Conservation (phyloP, 2,113 vertebrate genomes). For the Macquaria ambigua region DNA sequence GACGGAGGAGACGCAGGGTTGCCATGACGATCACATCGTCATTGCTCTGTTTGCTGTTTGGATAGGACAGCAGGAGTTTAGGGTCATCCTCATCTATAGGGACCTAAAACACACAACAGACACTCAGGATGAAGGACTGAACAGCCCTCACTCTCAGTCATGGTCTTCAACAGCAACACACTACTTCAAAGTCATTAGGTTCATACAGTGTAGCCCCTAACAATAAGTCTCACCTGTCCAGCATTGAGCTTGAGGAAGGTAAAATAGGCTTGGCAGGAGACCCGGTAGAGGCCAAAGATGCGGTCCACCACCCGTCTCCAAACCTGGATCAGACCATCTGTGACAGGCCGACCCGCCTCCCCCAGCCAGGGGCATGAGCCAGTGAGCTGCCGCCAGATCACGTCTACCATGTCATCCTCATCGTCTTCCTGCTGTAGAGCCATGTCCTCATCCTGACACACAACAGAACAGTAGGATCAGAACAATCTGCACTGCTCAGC, state of each 20-base stretch:
- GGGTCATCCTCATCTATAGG: constrained; percentile 94
- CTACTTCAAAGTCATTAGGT: no score
- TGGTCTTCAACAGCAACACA: not conserved
- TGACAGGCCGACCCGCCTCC: constrained; percentile 91
- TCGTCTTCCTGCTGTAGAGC: constrained; percentile 95
- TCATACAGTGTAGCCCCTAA: no score
- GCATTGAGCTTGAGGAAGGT: constrained; percentile 98
- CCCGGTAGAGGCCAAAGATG: constrained; percentile 96
- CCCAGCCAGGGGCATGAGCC: constrained; percentile 93
- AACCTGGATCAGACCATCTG: constrained; percentile 94
- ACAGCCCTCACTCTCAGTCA: not conserved
- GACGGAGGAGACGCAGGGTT: constrained; percentile 91
- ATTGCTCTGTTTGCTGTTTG: constrained; percentile 93
- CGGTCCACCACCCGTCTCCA: constrained; percentile 97
- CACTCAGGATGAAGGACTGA: not conserved
- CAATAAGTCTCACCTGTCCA: constrained; percentile 87
- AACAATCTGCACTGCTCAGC: not conserved
- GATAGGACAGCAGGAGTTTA: constrained; percentile 86
- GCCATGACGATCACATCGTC: constrained; percentile 99
- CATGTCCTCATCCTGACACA: constrained; percentile 94
- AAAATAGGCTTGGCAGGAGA: constrained; percentile 97
- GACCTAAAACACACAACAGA: constrained; percentile 81
- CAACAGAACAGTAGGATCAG: constrained; percentile 11
- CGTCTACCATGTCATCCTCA: constrained; percentile 97
- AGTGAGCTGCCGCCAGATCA: constrained; percentile 95